Evolutionary conservation across 2,113 vertebrate genomes (phyloP).

Genomic region (Noturus placidus): DNA sequence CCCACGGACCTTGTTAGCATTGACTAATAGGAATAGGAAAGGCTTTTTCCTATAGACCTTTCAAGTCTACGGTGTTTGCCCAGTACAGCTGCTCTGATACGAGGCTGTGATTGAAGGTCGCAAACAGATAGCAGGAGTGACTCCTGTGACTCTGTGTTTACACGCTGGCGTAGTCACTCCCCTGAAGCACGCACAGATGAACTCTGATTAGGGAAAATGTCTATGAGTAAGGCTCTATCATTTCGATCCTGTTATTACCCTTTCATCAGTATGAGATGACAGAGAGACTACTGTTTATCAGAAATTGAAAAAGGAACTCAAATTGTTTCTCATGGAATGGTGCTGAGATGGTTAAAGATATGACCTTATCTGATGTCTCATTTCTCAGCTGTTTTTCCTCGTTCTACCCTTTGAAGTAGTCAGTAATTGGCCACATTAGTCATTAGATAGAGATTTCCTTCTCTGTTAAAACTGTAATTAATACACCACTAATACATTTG

Average conservation of each 20-base stretch:
- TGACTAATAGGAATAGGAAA: slow-evolving; percentile 19
- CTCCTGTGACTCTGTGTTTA: slow-evolving; percentile 72
- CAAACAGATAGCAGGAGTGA: slow-evolving; percentile 60
- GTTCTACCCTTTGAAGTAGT: not conserved
- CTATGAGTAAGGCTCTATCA: slow-evolving; percentile 9
- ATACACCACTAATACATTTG: not conserved
- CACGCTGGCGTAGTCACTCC: slow-evolving; percentile 61
- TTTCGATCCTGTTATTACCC: slow-evolving; percentile 16
- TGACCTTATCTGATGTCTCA: not conserved
- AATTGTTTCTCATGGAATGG: not conserved
- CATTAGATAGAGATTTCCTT: slow-evolving; percentile 1
- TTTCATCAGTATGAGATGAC: slow-evolving; percentile 18
- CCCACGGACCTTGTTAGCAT: slow-evolving; percentile 21
- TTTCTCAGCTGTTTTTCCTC: not conserved
- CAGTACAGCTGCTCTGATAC: slow-evolving; percentile 57
- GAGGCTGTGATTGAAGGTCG: slow-evolving; percentile 61
- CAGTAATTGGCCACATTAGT: slow-evolving; percentile 12
- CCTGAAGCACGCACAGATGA: slow-evolving; percentile 26
- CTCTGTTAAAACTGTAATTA: not conserved
- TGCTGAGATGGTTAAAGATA: not conserved
- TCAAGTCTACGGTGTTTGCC: slow-evolving; percentile 31
- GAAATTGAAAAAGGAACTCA: not conserved
- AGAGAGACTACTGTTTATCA: not conserved
- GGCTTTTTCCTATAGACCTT: slow-evolving; percentile 18
- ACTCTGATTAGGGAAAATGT: slow-evolving; percentile 46